Evolutionary conservation across 1,140 invertebrate species (phyloP).

Genomic region (Phocides pigmalion): DNA sequence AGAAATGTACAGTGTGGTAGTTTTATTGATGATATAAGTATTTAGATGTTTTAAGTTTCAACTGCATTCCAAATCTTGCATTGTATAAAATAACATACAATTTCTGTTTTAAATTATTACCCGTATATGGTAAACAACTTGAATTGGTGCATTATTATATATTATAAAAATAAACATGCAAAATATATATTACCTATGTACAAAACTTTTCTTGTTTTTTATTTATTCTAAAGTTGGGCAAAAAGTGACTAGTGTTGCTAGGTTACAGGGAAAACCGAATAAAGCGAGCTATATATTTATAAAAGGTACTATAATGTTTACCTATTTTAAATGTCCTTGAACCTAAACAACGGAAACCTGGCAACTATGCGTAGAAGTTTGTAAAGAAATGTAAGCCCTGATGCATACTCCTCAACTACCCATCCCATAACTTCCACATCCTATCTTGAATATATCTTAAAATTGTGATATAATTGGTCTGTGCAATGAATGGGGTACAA

Average conservation of each 20-base stretch:
- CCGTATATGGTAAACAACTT: neutral
- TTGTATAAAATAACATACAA: neutral
- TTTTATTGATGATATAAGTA: slow-evolving; percentile 20
- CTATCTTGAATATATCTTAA: too few relatives aligned
- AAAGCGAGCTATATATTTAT: neutral
- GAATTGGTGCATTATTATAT: slow-evolving; percentile 23
- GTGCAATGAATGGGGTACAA: too few relatives aligned
- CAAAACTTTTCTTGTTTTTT: neutral
- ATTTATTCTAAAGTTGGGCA: neutral
- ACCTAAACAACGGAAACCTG: too few relatives aligned
- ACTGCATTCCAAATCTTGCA: slow-evolving; percentile 26
- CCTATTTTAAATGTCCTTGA: too few relatives aligned
- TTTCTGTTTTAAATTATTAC: neutral
- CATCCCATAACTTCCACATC: too few relatives aligned
- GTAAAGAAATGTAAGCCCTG: too few relatives aligned
- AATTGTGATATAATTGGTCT: too few relatives aligned
- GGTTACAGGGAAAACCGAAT: too few relatives aligned
- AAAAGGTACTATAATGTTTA: too few relatives aligned
- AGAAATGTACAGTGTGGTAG: neutral
- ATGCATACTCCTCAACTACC: too few relatives aligned
- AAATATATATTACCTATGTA: slow-evolving; percentile 28
- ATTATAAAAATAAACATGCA: slow-evolving; percentile 13
- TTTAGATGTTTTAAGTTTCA: slow-evolving; percentile 8
- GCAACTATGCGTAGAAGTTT: too few relatives aligned
- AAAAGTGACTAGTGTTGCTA: too few relatives aligned